Conservation (phyloP, 2,888 invertebrate genomes). For the Heliothis peltigera region DNA sequence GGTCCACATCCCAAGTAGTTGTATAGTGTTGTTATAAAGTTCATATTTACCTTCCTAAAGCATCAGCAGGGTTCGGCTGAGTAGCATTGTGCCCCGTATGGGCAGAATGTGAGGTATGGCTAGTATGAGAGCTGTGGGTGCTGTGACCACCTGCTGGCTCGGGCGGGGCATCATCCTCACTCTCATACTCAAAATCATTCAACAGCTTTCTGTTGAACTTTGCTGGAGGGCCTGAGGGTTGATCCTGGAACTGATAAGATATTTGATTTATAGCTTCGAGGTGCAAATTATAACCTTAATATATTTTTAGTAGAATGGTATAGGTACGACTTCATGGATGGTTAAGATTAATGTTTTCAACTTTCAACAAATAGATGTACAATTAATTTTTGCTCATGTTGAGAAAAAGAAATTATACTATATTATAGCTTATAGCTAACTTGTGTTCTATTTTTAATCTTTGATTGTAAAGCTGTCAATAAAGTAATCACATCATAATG, state of each 20-base stretch:
- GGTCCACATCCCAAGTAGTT: too few relatives aligned
- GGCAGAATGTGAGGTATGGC: constrained; percentile 66
- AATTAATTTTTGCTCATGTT: too few relatives aligned
- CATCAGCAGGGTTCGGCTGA: constrained; percentile 57
- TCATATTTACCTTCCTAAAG: constrained; percentile 50
- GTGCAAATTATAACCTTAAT: too few relatives aligned
- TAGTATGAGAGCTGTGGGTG: constrained; percentile 53
- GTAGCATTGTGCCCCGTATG: constrained; percentile 67
- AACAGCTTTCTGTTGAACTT: constrained; percentile 96
- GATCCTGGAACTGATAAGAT: constrained; percentile 79
- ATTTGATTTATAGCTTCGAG: too few relatives aligned
- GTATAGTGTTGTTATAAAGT: neutral
- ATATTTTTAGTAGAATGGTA: too few relatives aligned
- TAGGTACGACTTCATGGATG: too few relatives aligned
- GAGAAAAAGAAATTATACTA: too few relatives aligned
- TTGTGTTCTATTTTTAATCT: too few relatives aligned
- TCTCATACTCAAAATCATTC: constrained; percentile 96
- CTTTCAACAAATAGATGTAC: too few relatives aligned
- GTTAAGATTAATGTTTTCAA: too few relatives aligned
- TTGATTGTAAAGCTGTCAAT: too few relatives aligned
- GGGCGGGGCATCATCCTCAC: constrained; percentile 94
- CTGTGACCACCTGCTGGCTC: constrained; percentile 64
- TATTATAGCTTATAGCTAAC: too few relatives aligned
- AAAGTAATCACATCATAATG: neutral
- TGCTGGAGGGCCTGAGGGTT: constrained; percentile 76